Evolutionary conservation across 2,888 invertebrate genomes (phyloP), one percentile per base, ranked within the genome.

Genomic region (Papilio demoleus): DNA sequence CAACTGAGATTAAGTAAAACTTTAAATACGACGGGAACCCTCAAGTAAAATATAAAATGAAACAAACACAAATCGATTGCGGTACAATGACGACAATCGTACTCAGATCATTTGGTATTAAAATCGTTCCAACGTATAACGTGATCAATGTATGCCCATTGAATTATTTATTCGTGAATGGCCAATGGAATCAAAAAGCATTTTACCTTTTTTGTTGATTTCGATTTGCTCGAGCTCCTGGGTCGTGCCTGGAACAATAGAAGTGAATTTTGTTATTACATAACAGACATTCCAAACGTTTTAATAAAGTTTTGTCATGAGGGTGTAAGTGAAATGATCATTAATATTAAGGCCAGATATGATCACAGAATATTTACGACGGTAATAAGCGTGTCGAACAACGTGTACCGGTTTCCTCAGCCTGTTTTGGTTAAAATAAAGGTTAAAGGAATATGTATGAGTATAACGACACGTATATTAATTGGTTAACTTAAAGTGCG

Each of bases 161-260:
- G 72, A 73, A 73, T 74, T 70, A 75, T 73, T 75, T 73, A 73
- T 72, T 58, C 67, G 67, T 74, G 71, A 76, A 77, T 74, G 67
- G 64, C 70, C 70, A 76, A 72, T 73, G 64, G 70, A 71, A 72
- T 73, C 69, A 69, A 72, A 70, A 76, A 71, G 71, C 59, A 65
- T 71, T 72, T 75, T 88, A 92, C 92, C 91, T 91, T 91, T 91
- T 80, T 91, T 90, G 77, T 78, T 88, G 80, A 82, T 86, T 79
- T 92, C 92, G 77, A 75, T 78, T 75, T 88, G 71, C 78, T 89
- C 91, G 63, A 85, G 81, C 76, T 89, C 91, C 71, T 88, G 89
- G 62, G 92, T 83, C 73, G 87, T 85, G 77, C 87, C 91, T 92
- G 87, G 59, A 90, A 89, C 81, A 84, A 84, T 65, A 74, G 68